Evolutionary conservation across 37 sponge, comb jelly and placozoan genomes (phyloP).

Genomic region (Oopsacas minuta): DNA sequence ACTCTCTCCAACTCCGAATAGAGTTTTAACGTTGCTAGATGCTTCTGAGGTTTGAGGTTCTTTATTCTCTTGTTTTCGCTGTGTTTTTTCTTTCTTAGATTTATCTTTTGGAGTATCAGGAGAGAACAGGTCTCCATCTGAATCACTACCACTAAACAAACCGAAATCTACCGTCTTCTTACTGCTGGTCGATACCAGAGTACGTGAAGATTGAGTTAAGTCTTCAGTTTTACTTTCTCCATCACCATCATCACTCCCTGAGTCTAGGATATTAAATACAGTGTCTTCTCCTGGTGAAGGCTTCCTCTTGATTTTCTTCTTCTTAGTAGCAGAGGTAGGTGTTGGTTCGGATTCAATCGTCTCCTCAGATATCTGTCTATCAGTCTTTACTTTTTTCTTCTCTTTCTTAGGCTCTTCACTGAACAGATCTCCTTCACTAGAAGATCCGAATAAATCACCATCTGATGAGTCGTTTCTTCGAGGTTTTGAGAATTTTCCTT

Average conservation of each 20-base stretch:
- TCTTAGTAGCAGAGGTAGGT: neutral
- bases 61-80: neutral
- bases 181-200: neutral
- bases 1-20: neutral
- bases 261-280: neutral
- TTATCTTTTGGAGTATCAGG: neutral
- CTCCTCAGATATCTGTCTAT: neutral
- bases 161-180: neutral
- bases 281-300: neutral
- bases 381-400: neutral
- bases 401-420: neutral
- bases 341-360: neutral
- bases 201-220: neutral
- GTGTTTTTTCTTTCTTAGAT: neutral
- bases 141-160: neutral
- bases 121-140: neutral
- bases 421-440: neutral
- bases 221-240: neutral
- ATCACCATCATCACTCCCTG: neutral
- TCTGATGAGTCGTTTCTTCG: neutral
- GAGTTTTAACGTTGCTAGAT: neutral
- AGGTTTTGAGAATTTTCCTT: neutral
- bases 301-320: neutral
- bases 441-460: neutral
- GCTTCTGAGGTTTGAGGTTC: neutral